phyloP scores from a whole-genome alignment of 2,888 invertebrate species.

The Epistrophe grossulariae region DNA sequence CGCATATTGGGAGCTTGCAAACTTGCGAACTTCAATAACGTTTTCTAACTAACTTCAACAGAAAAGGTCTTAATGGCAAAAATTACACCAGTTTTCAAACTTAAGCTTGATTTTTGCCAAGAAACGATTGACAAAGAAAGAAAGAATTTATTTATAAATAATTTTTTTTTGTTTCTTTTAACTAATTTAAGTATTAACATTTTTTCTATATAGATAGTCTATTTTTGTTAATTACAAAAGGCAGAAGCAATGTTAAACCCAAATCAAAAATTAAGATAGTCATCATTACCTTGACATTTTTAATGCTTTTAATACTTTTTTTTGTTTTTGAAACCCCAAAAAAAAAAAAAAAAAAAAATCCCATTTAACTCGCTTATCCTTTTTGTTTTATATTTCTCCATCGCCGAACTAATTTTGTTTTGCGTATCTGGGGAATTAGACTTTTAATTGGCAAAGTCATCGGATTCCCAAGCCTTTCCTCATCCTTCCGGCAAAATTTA shows the following conservation, averaged over 20 bases:
- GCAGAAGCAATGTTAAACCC: constrained; percentile 11
- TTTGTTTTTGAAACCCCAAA: neutral
- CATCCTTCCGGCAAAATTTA: neutral
- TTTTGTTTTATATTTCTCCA: constrained; percentile 22
- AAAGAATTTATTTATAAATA: too few species aligned
- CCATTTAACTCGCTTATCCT: constrained; percentile 17
- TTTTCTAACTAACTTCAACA: too few species aligned
- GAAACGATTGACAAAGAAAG: too few species aligned
- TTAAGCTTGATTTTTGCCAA: too few species aligned
- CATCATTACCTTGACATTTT: constrained; percentile 17
- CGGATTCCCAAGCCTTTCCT: constrained; percentile 2
- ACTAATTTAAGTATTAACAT: too few species aligned
- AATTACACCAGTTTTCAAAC: too few species aligned
- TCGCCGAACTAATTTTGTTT: constrained; percentile 27
- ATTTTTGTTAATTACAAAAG: neutral
- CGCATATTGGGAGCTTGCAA: too few species aligned
- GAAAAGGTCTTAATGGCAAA: too few species aligned
- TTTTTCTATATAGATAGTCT: too few species aligned
- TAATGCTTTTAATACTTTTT: neutral
- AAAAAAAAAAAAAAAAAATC: constrained; percentile 15
- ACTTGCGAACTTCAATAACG: too few species aligned
- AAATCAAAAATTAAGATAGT: constrained; percentile 12
- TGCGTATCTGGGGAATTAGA: constrained; percentile 59
- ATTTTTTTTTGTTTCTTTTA: too few species aligned
- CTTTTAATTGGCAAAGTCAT: constrained; percentile 70